Conservation (phyloP, 2,888 invertebrate genomes). For the Lordiphosa andalusiaca region DNA sequence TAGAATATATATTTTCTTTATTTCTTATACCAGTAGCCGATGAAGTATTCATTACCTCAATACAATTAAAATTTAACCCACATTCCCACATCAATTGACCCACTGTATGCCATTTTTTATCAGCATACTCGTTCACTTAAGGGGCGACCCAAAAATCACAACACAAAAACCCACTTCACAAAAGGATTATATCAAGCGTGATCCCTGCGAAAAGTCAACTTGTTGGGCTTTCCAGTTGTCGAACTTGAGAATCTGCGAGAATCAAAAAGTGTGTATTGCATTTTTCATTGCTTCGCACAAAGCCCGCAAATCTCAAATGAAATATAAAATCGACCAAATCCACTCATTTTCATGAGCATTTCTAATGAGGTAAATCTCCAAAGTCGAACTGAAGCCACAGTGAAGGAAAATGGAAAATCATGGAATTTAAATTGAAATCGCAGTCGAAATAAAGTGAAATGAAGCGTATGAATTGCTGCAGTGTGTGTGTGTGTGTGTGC, state of each 20-base stretch:
- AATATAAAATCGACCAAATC: conserved; percentile 66
- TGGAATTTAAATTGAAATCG: conserved; percentile 74
- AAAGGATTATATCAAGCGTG: conserved; percentile 7
- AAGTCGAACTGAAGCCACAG: conserved; percentile 39
- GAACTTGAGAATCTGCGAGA: neutral
- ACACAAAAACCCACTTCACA: conserved; percentile 10
- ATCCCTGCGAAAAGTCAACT: conserved; percentile 8
- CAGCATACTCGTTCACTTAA: conserved; percentile 4
- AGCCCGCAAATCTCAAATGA: conserved; percentile 53
- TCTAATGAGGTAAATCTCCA: conserved; percentile 27
- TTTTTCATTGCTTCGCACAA: conserved; percentile 35
- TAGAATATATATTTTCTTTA: too few species aligned
- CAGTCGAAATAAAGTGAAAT: conserved; percentile 74
- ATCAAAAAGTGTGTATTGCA: conserved; percentile 34
- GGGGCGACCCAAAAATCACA: neutral
- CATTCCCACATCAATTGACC: too few species aligned
- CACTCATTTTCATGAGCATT: conserved; percentile 53
- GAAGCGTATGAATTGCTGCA: conserved; percentile 66
- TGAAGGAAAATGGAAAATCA: conserved; percentile 52
- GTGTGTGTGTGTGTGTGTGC: conserved; percentile 27
- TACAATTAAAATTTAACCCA: too few species aligned
- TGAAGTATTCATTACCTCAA: too few species aligned
- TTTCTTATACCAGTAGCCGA: too few species aligned
- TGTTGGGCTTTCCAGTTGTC: conserved; percentile 13
- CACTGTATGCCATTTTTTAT: neutral